These are phyloP conservation scores for Ptychochromis oligacanthus DNA, from an alignment of 2,113 vertebrate genomes.

Conservation along the genomic window DNA sequence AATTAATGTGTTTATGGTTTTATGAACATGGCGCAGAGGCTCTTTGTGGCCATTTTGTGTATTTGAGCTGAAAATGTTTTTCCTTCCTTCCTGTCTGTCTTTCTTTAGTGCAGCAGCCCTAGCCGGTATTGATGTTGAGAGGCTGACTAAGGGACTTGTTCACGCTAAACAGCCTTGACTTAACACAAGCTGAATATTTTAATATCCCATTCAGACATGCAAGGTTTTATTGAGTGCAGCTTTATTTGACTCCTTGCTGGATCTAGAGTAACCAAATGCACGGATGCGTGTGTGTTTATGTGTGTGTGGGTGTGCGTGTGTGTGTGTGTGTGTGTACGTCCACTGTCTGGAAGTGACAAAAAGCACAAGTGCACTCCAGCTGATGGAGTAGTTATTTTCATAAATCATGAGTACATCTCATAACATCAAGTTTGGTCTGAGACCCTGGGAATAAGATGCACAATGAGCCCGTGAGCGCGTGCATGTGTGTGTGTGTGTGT, in stretches of 20 bases:
- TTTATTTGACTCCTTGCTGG: constrained; percentile 27
- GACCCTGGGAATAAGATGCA: constrained; percentile 35
- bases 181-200: constrained; percentile 42
- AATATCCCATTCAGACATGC: constrained; percentile 17
- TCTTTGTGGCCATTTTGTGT: constrained; percentile 16
- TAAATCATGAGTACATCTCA: constrained; percentile 69
- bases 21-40: background rate
- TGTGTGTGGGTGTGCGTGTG: background rate
- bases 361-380: constrained; percentile 32
- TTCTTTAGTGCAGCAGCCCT: background rate
- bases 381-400: constrained; percentile 48
- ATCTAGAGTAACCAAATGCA: background rate
- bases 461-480: constrained; percentile 10
- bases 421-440: constrained; percentile 48
- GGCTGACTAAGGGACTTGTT: constrained; percentile 17
- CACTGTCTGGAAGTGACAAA: constrained; percentile 38
- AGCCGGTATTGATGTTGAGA: background rate
- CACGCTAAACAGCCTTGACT: constrained; percentile 11
- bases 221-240: constrained; percentile 12
- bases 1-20: constrained; percentile 36
- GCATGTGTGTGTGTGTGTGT: background rate
- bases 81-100: background rate
- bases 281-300: constrained; percentile 15
- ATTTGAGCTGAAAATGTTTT: constrained; percentile 12
- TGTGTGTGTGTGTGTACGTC: constrained; percentile 8